phyloP scores from a whole-genome alignment of 2,888 invertebrate species.

The Orchesellides sinensis region DNA sequence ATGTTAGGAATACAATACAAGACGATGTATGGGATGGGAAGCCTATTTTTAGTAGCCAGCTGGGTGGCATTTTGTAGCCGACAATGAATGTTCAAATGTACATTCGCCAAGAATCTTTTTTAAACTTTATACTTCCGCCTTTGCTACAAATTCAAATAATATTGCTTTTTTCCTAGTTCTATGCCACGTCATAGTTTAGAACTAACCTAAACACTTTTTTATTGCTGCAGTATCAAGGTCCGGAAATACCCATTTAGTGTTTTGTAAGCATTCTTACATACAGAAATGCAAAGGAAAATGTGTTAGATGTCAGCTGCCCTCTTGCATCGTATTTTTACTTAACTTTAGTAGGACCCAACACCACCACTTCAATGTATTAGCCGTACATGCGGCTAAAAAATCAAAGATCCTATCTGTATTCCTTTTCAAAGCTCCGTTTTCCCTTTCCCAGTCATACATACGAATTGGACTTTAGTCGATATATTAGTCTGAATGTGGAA shows the following conservation, averaged over 20 bases:
- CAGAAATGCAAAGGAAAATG: constrained; percentile 1
- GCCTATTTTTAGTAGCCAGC: constrained; percentile 32
- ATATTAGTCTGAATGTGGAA: constrained; percentile 2
- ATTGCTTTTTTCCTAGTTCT: background rate
- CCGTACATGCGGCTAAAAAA: constrained; percentile 9
- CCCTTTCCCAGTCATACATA: background rate
- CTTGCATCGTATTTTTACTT: constrained; percentile 40
- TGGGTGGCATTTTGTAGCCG: constrained; percentile 7
- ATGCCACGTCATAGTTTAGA: background rate
- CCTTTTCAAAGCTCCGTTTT: constrained; percentile 24
- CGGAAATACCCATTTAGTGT: constrained; percentile 41
- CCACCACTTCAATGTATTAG: background rate
- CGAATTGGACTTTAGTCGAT: too few relatives aligned
- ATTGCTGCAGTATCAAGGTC: constrained; percentile 26
- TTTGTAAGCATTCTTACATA: background rate
- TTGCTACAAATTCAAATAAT: background rate
- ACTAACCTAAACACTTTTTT: constrained; percentile 28
- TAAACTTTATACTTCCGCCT: constrained; percentile 31
- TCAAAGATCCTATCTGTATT: constrained; percentile 25
- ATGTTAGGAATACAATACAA: background rate
- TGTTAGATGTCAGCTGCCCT: constrained; percentile 25
- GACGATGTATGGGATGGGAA: too few relatives aligned
- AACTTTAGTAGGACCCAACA: constrained; percentile 22
- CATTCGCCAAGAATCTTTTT: constrained; percentile 40
- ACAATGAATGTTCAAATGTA: background rate